Evolutionary conservation across 2,797 vertebrate genomes (phyloP).

Genomic region (Hemibagrus guttatus): DNA sequence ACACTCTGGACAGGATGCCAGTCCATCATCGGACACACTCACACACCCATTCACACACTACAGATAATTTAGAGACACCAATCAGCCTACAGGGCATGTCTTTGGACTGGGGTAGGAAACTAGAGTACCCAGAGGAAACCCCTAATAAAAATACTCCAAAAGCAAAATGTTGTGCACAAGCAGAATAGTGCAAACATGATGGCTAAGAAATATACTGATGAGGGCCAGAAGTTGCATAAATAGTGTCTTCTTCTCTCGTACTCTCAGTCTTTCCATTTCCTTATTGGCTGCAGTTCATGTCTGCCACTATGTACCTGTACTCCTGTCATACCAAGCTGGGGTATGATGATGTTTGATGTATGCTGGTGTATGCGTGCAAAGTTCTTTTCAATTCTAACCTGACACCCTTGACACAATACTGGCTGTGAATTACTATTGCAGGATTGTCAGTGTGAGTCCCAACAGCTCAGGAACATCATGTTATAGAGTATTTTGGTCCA

Average conservation of each 20-base stretch:
- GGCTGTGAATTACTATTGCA: neutral
- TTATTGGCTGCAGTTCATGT: neutral
- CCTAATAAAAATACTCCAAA: neutral
- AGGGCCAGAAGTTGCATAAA: neutral
- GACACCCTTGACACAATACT: neutral
- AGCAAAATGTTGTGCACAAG: neutral
- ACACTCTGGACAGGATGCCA: too few relatives aligned
- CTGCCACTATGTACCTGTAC: neutral
- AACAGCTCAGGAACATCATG: neutral
- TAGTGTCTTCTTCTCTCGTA: neutral
- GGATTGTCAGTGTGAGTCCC: neutral
- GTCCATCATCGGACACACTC: too few relatives aligned
- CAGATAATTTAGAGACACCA: too few relatives aligned
- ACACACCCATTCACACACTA: too few relatives aligned
- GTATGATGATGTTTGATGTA: neutral
- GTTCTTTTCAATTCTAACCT: neutral
- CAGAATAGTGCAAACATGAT: neutral
- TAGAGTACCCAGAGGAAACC: too few relatives aligned
- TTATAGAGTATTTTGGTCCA: neutral
- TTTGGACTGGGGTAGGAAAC: too few relatives aligned
- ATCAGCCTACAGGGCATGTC: too few relatives aligned
- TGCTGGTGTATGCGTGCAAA: neutral
- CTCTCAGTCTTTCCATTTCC: too few relatives aligned
- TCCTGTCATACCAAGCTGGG: neutral
- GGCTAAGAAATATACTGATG: neutral